Conservation (phyloP, 2,888 invertebrate genomes). For the Chymomyza fuscimana region DNA sequence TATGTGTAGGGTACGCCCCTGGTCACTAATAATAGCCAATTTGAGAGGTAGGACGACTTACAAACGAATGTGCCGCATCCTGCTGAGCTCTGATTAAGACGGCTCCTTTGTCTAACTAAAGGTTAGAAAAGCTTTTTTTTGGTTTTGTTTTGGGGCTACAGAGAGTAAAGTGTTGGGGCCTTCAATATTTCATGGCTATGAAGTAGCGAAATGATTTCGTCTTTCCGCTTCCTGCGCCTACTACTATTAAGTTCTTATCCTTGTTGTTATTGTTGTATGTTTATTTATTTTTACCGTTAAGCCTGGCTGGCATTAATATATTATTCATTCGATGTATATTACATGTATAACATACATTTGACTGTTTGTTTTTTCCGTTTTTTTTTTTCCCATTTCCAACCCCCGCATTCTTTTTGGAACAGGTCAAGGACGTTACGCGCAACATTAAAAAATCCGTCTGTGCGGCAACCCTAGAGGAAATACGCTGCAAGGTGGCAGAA, state of each 20-base stretch:
- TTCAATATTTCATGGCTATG: slow-evolving; percentile 52
- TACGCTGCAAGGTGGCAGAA: slow-evolving; percentile 87
- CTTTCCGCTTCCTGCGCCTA: not conserved
- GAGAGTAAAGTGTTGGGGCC: slow-evolving; percentile 30
- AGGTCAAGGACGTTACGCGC: slow-evolving; percentile 85
- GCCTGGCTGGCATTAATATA: slow-evolving; percentile 51
- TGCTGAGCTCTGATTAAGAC: not conserved
- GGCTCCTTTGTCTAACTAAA: not conserved
- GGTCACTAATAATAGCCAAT: not conserved
- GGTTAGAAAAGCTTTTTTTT: slow-evolving; percentile 19
- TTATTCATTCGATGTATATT: slow-evolving; percentile 62
- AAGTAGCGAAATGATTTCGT: not conserved
- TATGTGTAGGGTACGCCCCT: too few relatives aligned
- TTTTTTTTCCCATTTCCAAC: not conserved
- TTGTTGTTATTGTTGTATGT: slow-evolving; percentile 16
- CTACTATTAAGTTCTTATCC: not conserved
- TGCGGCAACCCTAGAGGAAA: slow-evolving; percentile 88
- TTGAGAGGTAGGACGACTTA: not conserved
- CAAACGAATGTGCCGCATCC: not conserved
- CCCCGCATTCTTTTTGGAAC: slow-evolving; percentile 19
- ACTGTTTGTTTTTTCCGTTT: slow-evolving; percentile 43
- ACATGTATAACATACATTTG: slow-evolving; percentile 36
- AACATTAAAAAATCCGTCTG: slow-evolving; percentile 91
- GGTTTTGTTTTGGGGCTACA: slow-evolving; percentile 33
- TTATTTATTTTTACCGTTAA: not conserved